Evolutionary conservation across 2,113 vertebrate species (phyloP).

Genomic region (Hemibagrus wyckioides): DNA sequence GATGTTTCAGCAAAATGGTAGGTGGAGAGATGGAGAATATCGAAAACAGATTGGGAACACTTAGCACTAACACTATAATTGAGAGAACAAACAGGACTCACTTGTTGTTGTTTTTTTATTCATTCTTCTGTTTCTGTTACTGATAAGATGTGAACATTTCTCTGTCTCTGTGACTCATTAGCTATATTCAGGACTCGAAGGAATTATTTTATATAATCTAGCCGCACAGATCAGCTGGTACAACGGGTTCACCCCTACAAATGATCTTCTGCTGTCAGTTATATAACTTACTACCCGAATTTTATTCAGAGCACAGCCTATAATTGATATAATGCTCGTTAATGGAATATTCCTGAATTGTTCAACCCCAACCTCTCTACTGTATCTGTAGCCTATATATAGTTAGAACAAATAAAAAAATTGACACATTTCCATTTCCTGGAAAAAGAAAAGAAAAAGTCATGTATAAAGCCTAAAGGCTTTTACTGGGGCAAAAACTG

Average conservation of each 20-base stretch:
- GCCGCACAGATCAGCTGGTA: not conserved
- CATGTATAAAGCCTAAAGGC: not conserved
- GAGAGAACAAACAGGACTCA: slow-evolving; percentile 9
- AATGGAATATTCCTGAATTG: not conserved
- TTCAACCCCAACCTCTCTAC: not conserved
- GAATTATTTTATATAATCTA: not conserved
- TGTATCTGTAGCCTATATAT: not conserved
- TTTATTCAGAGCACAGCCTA: not conserved
- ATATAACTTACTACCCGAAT: not conserved
- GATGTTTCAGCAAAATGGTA: slow-evolving; percentile 14
- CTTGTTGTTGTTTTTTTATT: not conserved
- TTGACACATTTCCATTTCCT: not conserved
- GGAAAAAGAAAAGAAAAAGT: not conserved
- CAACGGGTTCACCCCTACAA: not conserved
- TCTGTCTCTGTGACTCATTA: not conserved
- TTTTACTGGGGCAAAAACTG: not conserved
- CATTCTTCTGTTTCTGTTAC: not conserved
- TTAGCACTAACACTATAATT: not conserved
- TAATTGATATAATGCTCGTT: not conserved
- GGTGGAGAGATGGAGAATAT: slow-evolving; percentile 11
- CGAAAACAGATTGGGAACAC: slow-evolving; percentile 5
- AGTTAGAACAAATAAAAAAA: not conserved
- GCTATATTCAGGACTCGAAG: not conserved
- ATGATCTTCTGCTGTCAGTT: not conserved
- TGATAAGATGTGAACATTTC: slow-evolving; percentile 18